These are phyloP conservation scores for Folsomia manolachei DNA, from an alignment of 2,888 invertebrate species.

Conservation along the genomic window DNA sequence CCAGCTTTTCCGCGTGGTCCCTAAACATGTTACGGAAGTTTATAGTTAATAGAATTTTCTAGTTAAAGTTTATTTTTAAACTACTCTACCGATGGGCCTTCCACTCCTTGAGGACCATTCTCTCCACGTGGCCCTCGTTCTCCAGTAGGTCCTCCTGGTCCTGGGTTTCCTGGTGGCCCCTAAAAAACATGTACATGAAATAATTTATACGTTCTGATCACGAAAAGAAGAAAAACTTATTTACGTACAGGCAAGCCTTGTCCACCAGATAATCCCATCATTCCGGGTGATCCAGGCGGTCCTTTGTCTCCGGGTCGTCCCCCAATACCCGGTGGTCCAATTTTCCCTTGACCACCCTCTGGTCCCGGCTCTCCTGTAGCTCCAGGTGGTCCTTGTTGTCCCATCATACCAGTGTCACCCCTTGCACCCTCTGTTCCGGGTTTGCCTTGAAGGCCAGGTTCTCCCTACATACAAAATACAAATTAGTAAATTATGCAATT, in stretches of 20 bases:
- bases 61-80: not conserved
- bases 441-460: slow-evolving; percentile 70
- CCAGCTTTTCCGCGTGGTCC: slow-evolving; percentile 77
- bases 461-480: slow-evolving; percentile 59
- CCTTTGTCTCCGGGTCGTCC: slow-evolving; percentile 74
- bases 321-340: slow-evolving; percentile 67
- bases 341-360: slow-evolving; percentile 55
- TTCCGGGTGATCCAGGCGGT: slow-evolving; percentile 65
- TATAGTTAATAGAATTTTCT: not conserved
- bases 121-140: slow-evolving; percentile 69
- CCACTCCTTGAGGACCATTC: slow-evolving; percentile 69
- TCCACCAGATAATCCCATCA: slow-evolving; percentile 64
- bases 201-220: not conserved
- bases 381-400: slow-evolving; percentile 68
- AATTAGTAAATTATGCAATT: not conserved
- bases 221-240: not conserved
- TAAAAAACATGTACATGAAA: too few relatives aligned
- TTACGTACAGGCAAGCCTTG: slow-evolving; percentile 66
- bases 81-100: slow-evolving; percentile 68
- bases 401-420: slow-evolving; percentile 66
- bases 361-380: slow-evolving; percentile 62
- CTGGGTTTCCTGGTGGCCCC: slow-evolving; percentile 67
- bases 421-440: slow-evolving; percentile 70
- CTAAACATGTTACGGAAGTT: too few relatives aligned
- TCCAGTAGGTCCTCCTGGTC: slow-evolving; percentile 68